phyloP scores from a whole-genome alignment of 2,797 vertebrate species.

The Arctocebus calabarensis region DNA sequence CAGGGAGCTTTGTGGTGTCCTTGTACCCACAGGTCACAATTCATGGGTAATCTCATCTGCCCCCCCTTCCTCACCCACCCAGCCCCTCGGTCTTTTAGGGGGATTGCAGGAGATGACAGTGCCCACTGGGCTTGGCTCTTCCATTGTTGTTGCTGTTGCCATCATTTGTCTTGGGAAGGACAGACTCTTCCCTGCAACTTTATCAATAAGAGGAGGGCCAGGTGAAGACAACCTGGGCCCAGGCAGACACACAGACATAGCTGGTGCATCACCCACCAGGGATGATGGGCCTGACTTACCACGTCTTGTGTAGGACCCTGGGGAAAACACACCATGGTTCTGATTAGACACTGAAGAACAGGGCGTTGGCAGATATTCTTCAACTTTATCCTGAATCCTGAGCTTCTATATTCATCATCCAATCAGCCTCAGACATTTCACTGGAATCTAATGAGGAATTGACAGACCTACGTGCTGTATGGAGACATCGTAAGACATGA shows the following conservation, averaged over 20 bases:
- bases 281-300: neutral
- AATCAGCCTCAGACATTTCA: neutral
- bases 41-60: neutral
- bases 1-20: neutral
- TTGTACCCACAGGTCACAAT: neutral
- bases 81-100: neutral
- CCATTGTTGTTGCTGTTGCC: neutral
- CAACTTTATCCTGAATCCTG: neutral
- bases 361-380: neutral
- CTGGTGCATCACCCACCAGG: neutral
- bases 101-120: neutral
- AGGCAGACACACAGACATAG: neutral
- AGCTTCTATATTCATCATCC: neutral
- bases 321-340: neutral
- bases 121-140: neutral
- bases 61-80: neutral
- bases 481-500: neutral
- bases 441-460: neutral
- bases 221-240: neutral
- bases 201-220: accelerated
- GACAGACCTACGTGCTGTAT: neutral
- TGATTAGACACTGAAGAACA: neutral
- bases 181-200: neutral
- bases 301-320: neutral
- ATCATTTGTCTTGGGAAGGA: neutral